phyloP scores from a whole-genome alignment of 2,113 vertebrate genomes.

The Coptodon rendalli region DNA sequence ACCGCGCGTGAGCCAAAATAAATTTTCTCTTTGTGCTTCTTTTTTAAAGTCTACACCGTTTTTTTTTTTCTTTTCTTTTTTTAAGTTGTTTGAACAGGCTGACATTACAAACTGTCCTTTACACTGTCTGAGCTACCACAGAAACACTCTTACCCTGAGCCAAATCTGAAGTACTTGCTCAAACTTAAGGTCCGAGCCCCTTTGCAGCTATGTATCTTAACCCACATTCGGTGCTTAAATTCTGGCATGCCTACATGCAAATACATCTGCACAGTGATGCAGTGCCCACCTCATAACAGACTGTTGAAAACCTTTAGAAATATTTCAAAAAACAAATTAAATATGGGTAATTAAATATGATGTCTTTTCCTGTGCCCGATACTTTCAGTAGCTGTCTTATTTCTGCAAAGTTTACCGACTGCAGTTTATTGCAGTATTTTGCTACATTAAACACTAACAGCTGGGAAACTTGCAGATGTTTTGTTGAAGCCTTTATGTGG shows the following conservation, averaged over 20 bases:
- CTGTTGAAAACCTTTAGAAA: not conserved
- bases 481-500: not conserved
- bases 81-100: rapidly evolving
- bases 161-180: not conserved
- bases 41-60: not conserved
- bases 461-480: not conserved
- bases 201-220: not conserved
- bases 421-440: not conserved
- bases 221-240: not conserved
- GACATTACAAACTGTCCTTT: not conserved
- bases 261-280: too few species aligned
- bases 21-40: not conserved
- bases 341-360: not conserved
- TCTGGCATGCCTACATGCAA: not conserved
- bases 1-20: not conserved
- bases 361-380: not conserved
- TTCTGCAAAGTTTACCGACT: not conserved
- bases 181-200: not conserved
- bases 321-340: not conserved
- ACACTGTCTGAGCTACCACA: not conserved
- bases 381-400: not conserved
- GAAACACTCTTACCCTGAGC: not conserved
- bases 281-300: rapidly evolving
- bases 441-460: not conserved
- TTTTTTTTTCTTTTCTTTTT: not conserved